These are phyloP conservation scores for Eupsilia transversa DNA, from an alignment of 2,888 invertebrate species.

Conservation along the genomic window DNA sequence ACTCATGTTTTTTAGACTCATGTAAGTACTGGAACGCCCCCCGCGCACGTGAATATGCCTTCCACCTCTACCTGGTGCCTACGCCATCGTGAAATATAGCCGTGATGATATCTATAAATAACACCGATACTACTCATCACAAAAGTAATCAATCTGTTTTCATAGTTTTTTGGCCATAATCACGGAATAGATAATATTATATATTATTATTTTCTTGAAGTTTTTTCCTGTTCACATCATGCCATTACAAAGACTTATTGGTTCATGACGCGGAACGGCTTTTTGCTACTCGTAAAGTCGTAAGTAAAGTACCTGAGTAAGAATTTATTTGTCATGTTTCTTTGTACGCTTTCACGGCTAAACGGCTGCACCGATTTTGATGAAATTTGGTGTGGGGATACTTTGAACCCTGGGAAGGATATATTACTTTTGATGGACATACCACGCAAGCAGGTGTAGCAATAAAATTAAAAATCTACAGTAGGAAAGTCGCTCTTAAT, in stretches of 20 bases:
- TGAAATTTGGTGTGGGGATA: no score
- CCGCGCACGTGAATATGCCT: background rate
- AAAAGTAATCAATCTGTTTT: background rate
- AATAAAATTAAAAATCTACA: no score
- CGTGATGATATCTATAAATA: background rate
- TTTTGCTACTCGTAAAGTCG: background rate
- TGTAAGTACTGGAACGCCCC: no score
- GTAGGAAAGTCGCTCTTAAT: no score
- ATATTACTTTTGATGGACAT: no score
- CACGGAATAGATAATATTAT: background rate
- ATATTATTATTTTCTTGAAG: background rate
- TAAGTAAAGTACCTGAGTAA: background rate
- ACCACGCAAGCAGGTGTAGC: no score
- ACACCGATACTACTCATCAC: background rate
- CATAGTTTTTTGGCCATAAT: background rate
- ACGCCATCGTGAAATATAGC: background rate
- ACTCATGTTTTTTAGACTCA: no score
- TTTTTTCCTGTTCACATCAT: constrained; percentile 10
- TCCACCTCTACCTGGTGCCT: no score
- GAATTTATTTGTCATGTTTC: background rate
- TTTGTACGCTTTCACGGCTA: no score
- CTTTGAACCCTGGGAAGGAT: no score
- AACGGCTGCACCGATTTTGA: no score
- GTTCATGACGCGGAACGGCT: background rate
- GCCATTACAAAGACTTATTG: background rate